Evolutionary conservation across 2,797 vertebrate genomes (phyloP), one percentile per base, ranked within the genome.

Genomic region (Florisuga fusca): DNA sequence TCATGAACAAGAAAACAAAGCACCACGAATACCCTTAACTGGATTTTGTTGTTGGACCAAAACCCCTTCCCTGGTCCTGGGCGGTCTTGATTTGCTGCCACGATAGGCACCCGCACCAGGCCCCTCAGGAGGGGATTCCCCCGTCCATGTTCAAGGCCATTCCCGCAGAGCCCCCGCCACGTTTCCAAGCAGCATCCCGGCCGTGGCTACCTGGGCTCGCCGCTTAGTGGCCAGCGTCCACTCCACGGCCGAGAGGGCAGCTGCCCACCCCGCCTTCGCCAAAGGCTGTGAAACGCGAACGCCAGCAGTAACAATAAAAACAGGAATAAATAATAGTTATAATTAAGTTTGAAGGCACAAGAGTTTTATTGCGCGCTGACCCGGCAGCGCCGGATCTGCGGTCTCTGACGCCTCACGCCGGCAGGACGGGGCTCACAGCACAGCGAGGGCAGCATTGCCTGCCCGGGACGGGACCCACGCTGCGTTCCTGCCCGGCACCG

Each of bases 181-280:
- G 29, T 3, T 25, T 2, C 19, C 36, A 7, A 5, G 26, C 5
- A 4, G 14, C 19, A 7, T 17, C 41, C 3, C 5, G 1, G 6
- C 2, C 26, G 29, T 4, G 59, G 9, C 1, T 3, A 14, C 23
- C 27, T 5, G 0, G 9, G 6, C 25, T 25, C 50, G 9, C 1
- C 2, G 4, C 50, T 46, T 9, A 9, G 7, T 34, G 12, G 29
- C 3, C 5, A 2, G 8, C 2, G 16, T 50, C 45, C 20, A 38
- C 20, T 25, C 43, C 5, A 7, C 5, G 20, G 9, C 29, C 5
- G 33, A 2, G 15, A 4, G 6, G 22, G 10, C 34, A n/a, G 33
- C 26, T 11, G 11, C 45, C 14, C 20, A 5, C 25, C 6, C 19
- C 2, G 6, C 59, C 53, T 19, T 6, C 6, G 54, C 12, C 5